phyloP scores from a whole-genome alignment of 2,888 invertebrate species.

The Caenorhabditis angaria region DNA sequence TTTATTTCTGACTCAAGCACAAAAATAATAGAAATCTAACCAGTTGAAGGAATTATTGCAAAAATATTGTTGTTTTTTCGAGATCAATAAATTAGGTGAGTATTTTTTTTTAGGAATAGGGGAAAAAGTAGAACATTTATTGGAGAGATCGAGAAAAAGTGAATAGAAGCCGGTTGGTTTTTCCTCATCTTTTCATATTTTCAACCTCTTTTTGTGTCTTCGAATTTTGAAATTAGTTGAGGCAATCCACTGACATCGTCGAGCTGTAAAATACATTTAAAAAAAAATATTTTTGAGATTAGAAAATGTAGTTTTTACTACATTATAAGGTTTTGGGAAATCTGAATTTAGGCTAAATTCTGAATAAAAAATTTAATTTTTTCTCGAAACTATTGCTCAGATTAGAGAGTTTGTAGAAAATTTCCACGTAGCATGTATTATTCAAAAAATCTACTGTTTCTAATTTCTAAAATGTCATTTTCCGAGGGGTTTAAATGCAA shows the following conservation, averaged over 20 bases:
- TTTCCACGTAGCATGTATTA: background rate
- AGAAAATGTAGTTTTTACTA: too few species aligned
- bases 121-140: background rate
- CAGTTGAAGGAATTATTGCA: background rate
- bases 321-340: background rate
- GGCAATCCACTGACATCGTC: constrained; percentile 66
- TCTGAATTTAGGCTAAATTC: background rate
- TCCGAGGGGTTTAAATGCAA: too few species aligned
- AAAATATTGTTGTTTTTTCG: background rate
- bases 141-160: background rate
- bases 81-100: background rate
- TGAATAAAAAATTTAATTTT: background rate
- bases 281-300: too few species aligned
- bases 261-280: constrained; percentile 49
- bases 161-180: background rate
- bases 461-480: background rate
- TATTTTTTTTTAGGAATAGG: background rate
- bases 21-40: too few species aligned
- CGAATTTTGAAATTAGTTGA: constrained; percentile 50
- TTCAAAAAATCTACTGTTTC: background rate
- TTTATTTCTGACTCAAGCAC: constrained; percentile 3
- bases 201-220: constrained; percentile 57
- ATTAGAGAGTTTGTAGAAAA: too few species aligned
- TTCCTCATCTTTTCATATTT: background rate
- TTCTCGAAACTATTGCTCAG: background rate